Evolutionary conservation across 1,140 invertebrate species (phyloP).

Genomic region (Phenacoccus solenopsis): DNA sequence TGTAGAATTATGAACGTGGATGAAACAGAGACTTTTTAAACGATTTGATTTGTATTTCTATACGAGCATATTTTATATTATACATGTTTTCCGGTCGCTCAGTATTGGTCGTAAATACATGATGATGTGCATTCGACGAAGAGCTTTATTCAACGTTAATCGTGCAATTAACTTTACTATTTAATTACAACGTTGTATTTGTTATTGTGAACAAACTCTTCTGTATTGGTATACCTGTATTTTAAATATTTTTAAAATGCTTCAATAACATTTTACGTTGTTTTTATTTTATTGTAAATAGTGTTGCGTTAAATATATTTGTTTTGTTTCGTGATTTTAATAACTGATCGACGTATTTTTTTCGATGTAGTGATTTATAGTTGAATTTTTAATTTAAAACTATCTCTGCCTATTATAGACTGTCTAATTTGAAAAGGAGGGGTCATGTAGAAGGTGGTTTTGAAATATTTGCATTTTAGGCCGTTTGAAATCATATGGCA

Average conservation of each 20-base stretch:
- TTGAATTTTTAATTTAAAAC: no score
- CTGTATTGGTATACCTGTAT: background rate
- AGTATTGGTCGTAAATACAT: background rate
- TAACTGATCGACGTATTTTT: background rate
- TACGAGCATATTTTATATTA: no score
- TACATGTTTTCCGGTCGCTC: no score
- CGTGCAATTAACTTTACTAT: background rate
- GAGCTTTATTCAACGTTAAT: background rate
- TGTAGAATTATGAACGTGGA: no score
- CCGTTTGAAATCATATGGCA: no score
- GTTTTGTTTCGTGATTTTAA: background rate
- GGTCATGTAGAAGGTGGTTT: no score
- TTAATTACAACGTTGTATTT: background rate
- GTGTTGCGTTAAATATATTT: background rate
- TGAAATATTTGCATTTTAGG: no score
- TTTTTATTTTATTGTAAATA: background rate
- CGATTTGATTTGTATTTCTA: no score
- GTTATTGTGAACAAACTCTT: background rate
- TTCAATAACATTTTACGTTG: background rate
- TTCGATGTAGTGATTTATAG: background rate
- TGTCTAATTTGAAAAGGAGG: no score
- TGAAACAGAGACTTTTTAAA: no score
- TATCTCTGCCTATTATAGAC: no score
- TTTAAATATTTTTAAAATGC: background rate
- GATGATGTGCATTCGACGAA: background rate